A percentile compares a stretch with the other conserved stretches of the same genome.
phyloP scores from a whole-genome alignment of 2,113 vertebrate genomes.

The Corythornis cristatus region DNA sequence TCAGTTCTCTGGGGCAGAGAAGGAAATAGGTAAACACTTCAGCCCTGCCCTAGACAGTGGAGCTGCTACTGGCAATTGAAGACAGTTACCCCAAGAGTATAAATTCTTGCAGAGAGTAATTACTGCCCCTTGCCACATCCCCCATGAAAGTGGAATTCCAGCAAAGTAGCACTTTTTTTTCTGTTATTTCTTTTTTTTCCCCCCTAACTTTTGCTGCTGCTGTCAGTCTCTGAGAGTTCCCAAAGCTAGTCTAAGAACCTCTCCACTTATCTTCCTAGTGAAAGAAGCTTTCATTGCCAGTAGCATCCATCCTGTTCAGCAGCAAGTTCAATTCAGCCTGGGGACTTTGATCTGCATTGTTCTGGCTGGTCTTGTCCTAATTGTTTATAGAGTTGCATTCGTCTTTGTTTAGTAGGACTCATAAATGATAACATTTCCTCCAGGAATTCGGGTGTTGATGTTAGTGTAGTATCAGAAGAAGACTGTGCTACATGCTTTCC shows the following conservation, averaged over 20 bases:
- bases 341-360: slow-evolving; percentile 6
- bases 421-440: slow-evolving; percentile 3
- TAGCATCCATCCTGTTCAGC: background rate
- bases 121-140: background rate
- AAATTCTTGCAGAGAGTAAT: background rate
- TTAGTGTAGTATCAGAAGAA: background rate
- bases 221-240: background rate
- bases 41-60: background rate
- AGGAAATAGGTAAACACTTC: background rate
- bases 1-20: background rate
- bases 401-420: slow-evolving; percentile 13
- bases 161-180: background rate
- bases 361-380: background rate
- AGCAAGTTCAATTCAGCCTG: background rate
- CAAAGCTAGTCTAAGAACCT: background rate
- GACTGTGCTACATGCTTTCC: background rate
- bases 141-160: background rate
- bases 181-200: background rate
- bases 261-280: background rate
- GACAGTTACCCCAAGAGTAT: background rate
- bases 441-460: background rate
- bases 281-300: background rate
- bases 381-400: slow-evolving; percentile 41
- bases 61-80: background rate
- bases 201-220: background rate